phyloP scores from a whole-genome alignment of 2,797 vertebrate species.

The Darevskia nairensis region DNA sequence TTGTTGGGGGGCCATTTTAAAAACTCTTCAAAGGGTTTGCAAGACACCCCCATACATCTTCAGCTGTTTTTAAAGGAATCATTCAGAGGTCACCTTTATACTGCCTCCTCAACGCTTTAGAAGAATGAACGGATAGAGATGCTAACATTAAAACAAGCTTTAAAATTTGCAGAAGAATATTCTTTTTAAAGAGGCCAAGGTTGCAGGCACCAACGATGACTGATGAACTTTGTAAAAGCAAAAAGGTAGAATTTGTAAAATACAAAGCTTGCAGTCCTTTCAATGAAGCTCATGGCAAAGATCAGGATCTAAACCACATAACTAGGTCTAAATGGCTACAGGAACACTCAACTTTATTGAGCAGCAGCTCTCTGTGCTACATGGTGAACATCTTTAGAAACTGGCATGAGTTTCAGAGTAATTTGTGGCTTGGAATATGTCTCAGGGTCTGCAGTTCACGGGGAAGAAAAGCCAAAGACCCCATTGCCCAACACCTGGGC shows the following conservation, averaged over 20 bases:
- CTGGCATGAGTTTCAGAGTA: background rate
- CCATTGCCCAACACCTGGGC: background rate
- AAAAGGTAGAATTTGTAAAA: background rate
- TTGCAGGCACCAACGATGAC: background rate
- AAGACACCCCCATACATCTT: background rate
- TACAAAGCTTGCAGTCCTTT: background rate
- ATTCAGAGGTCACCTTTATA: constrained; percentile 3
- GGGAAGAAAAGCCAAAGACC: too few relatives aligned
- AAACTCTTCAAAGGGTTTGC: background rate
- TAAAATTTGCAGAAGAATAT: too few relatives aligned
- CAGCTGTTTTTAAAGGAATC: background rate
- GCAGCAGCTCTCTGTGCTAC: background rate
- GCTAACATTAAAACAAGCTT: background rate
- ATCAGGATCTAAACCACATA: background rate
- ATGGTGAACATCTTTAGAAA: background rate
- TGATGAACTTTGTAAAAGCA: background rate
- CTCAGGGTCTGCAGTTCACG: background rate
- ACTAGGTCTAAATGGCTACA: background rate
- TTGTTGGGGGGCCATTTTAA: background rate
- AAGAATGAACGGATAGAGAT: constrained; percentile 35
- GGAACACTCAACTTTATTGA: background rate
- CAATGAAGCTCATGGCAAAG: background rate
- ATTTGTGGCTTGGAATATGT: background rate
- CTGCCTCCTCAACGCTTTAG: constrained; percentile 23
- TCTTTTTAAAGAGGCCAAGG: background rate